Evolutionary conservation across 2,888 invertebrate species (phyloP), one percentile per base, ranked within the genome.

Genomic region (Opisthograptis luteolata): DNA sequence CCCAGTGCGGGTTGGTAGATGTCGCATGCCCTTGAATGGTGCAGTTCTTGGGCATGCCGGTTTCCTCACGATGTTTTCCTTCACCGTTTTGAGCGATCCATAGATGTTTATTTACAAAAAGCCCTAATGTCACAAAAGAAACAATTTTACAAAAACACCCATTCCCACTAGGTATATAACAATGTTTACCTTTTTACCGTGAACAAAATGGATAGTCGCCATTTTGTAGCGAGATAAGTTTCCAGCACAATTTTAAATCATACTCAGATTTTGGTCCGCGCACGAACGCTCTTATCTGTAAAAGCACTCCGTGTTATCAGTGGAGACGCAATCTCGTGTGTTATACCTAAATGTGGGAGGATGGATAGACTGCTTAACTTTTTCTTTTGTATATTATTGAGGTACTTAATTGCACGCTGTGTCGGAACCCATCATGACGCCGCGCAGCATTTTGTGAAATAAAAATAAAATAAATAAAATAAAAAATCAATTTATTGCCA

Each of bases 261-360:
- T 64, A 64, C 62, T 57, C 60, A 55, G 64, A 61, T 62, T 64
- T 59, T 51, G 58, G 53, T 49, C 49, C 49, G 54, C 46, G 51
- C 64, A 60, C 62, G 62, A 59, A 47, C 32, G 36, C 22, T 4
- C 40, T 64, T 64, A 64, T 64, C 64, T 41, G 25, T 27, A 55
- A 65, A 65, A 65, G 65, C 65, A 65, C 65, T 65, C 50, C 25
- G 53, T 19, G 24, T 45, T 64, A 64, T 64, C 64, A 47, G 45
- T 19, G 37, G 44, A 49, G 55, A 58, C 58, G 55, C 58, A 43
- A 59, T 58, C 62, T 57, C 51, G 37, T 57, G 58, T 57, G 56
- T 37, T 47, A 36, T 44, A 47, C 50, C 43, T 51, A 39, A 51
- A 50, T 37, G 31, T 49, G 36, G 32, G 13, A 22, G 28, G 30